Conservation (phyloP, 2,113 vertebrate species). For the Rhineura floridana region DNA sequence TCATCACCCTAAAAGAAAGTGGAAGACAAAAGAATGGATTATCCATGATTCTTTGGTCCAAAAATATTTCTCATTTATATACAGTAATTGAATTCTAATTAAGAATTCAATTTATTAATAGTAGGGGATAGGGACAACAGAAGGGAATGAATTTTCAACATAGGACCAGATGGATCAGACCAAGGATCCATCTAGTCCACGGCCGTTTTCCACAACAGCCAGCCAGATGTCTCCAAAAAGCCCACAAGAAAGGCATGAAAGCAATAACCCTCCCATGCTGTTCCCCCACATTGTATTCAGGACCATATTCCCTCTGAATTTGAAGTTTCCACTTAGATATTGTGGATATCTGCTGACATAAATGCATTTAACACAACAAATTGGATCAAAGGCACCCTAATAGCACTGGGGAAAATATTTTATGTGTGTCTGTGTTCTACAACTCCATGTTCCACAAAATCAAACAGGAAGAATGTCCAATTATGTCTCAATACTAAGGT, state of each 20-base stretch:
- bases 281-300: no score
- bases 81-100: no score
- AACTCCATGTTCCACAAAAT: background rate
- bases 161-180: no score
- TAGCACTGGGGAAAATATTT: no score
- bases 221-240: background rate
- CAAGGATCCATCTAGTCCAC: background rate
- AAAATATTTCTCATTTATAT: constrained; percentile 5
- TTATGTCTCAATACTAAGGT: background rate
- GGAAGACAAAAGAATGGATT: background rate
- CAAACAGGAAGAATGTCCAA: background rate
- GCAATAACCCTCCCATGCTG: background rate
- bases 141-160: background rate
- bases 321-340: no score
- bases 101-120: background rate
- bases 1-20: constrained; percentile 87
- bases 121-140: background rate
- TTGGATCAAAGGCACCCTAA: no score
- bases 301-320: no score
- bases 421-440: background rate
- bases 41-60: background rate
- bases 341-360: no score
- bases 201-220: background rate
- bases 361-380: no score
- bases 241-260: background rate